Evolutionary conservation across 2,797 vertebrate genomes (phyloP).

Genomic region (Sciurus carolinensis): DNA sequence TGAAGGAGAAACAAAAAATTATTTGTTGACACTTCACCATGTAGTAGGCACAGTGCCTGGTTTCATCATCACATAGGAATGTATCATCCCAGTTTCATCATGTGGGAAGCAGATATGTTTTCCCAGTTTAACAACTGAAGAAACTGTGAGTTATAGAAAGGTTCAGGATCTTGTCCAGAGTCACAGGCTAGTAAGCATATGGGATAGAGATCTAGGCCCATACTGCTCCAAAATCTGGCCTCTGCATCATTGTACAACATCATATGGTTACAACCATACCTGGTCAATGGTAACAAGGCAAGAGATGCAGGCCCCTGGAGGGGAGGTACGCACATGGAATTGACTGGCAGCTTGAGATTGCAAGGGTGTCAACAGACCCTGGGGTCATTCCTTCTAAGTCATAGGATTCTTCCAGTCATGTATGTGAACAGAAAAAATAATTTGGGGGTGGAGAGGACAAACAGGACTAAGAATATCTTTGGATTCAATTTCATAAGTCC

Average conservation of each 20-base stretch:
- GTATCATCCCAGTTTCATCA: background rate
- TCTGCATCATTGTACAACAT: background rate
- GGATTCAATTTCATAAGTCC: background rate
- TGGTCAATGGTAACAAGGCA: background rate
- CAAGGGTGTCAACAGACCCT: background rate
- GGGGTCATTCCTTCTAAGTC: background rate
- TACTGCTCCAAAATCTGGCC: background rate
- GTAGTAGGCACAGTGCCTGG: background rate
- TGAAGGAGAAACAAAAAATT: background rate
- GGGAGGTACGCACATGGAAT: fast-evolving
- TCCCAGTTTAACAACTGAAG: slow-evolving; percentile 4
- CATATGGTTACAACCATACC: background rate
- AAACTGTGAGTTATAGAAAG: slow-evolving; percentile 12
- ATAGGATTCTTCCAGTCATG: background rate
- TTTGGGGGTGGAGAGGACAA: background rate
- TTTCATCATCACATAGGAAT: background rate
- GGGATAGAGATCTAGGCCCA: background rate
- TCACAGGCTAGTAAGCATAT: slow-evolving; percentile 17
- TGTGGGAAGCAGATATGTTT: background rate
- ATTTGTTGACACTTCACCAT: background rate
- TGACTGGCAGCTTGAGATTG: background rate
- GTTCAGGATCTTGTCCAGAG: background rate
- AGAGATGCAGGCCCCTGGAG: background rate
- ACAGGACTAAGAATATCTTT: background rate
- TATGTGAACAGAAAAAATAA: background rate